Evolutionary conservation across 2,113 vertebrate genomes (phyloP).

Genomic region (Steatornis caripensis): DNA sequence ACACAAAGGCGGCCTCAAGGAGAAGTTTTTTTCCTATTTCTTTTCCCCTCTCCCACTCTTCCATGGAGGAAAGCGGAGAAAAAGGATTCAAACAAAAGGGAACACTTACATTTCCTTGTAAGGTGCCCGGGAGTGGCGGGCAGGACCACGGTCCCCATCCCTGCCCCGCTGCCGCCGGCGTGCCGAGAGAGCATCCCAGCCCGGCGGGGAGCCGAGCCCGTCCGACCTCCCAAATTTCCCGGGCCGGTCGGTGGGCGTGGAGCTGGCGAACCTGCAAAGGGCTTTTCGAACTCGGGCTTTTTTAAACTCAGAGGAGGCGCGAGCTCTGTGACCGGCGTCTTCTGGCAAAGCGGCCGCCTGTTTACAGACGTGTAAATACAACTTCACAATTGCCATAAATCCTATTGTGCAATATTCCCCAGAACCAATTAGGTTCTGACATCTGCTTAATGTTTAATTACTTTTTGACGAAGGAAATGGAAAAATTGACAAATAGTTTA

Average conservation of each 20-base stretch:
- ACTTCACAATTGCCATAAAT: not conserved
- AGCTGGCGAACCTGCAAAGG: not conserved
- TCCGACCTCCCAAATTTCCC: rapidly evolving
- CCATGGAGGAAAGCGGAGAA: not conserved
- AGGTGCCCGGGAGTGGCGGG: not conserved
- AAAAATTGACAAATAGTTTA: conserved; percentile 76
- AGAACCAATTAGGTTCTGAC: conserved; percentile 45
- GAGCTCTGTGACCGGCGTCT: not conserved
- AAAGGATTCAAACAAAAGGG: not conserved
- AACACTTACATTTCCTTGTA: not conserved
- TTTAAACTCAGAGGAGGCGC: not conserved
- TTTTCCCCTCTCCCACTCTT: not conserved
- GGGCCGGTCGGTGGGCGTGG: not conserved
- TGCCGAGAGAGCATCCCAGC: not conserved
- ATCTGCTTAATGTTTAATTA: conserved; percentile 68
- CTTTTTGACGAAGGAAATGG: conserved; percentile 72
- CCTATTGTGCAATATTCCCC: conserved; percentile 18
- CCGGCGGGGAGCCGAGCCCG: too few relatives aligned
- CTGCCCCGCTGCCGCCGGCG: too few relatives aligned
- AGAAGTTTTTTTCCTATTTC: not conserved
- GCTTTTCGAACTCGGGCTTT: not conserved
- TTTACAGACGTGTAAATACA: not conserved
- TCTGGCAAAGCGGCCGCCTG: not conserved
- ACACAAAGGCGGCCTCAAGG: not conserved
- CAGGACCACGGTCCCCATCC: rapidly evolving